Percentiles rank a stretch among this genome's conserved stretches.
Evolutionary conservation across 2,113 vertebrate species (phyloP).

Genomic region (Pardalotus punctatus): DNA sequence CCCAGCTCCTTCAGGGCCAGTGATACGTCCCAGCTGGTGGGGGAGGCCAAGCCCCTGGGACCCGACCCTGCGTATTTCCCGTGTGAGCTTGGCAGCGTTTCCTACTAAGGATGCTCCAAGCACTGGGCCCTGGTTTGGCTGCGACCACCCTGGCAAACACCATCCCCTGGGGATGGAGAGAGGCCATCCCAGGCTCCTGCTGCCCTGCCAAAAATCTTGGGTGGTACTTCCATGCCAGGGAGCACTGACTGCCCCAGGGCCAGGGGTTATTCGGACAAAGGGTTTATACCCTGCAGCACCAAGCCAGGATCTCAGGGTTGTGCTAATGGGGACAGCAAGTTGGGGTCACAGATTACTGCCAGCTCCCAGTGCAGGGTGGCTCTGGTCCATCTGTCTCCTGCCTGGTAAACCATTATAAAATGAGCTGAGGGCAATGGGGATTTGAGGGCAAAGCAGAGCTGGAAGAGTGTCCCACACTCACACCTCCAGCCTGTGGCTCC

Average conservation of each 20-base stretch:
- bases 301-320: rapidly evolving
- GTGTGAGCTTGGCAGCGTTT: neutral
- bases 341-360: neutral
- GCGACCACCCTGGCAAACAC: neutral
- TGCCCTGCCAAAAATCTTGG: neutral
- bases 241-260: neutral
- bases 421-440: too few species aligned
- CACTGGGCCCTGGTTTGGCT: neutral
- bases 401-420: neutral
- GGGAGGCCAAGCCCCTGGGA: neutral
- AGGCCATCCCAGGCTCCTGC: neutral
- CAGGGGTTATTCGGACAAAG: neutral
- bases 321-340: neutral
- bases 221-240: neutral
- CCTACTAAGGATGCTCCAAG: neutral
- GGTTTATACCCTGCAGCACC: neutral
- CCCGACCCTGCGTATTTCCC: neutral
- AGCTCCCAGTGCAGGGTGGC: neutral
- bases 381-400: neutral
- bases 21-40: neutral
- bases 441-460: neutral
- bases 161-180: neutral
- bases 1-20: rapidly evolving
- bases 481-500: rapidly evolving
- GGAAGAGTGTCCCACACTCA: neutral